A percentile compares a stretch with the other conserved stretches of the same genome.
These are phyloP conservation scores for Danionella dracula DNA, from an alignment of 2,797 vertebrate species.

Conservation along the genomic window DNA sequence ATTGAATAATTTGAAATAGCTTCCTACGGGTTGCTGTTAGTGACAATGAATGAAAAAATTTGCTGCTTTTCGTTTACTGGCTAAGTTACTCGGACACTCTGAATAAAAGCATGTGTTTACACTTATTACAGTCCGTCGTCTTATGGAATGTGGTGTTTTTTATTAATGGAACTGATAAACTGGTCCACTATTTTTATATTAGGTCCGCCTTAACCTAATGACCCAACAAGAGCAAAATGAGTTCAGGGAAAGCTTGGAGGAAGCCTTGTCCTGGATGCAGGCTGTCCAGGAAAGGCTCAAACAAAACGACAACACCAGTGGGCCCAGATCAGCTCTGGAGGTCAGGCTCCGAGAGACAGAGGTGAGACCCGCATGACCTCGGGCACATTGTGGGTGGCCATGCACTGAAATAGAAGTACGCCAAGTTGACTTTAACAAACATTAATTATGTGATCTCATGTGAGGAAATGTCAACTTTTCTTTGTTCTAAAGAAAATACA, in stretches of 20 bases:
- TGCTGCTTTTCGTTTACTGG: too few relatives aligned
- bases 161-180: neutral
- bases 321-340: conserved; percentile 82
- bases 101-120: neutral
- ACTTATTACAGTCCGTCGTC: neutral
- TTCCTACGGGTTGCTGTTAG: too few relatives aligned
- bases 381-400: neutral
- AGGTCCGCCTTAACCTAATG: conserved; percentile 70
- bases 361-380: conserved; percentile 61
- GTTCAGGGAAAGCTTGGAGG: conserved; percentile 77
- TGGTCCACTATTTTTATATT: neutral
- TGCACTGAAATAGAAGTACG: neutral
- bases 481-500: conserved; percentile 74
- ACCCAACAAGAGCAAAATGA: conserved; percentile 82
- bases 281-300: conserved; percentile 78
- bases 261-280: conserved; percentile 83
- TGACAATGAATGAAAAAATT: too few relatives aligned
- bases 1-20: too few relatives aligned
- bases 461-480: neutral
- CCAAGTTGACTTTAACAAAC: neutral
- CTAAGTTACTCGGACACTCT: too few relatives aligned
- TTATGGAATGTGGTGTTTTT: neutral
- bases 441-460: neutral
- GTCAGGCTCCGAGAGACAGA: conserved; percentile 84
- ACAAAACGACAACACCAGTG: conserved; percentile 85